Conservation (phyloP, 2,888 invertebrate species). For the Clanis bilineata region DNA sequence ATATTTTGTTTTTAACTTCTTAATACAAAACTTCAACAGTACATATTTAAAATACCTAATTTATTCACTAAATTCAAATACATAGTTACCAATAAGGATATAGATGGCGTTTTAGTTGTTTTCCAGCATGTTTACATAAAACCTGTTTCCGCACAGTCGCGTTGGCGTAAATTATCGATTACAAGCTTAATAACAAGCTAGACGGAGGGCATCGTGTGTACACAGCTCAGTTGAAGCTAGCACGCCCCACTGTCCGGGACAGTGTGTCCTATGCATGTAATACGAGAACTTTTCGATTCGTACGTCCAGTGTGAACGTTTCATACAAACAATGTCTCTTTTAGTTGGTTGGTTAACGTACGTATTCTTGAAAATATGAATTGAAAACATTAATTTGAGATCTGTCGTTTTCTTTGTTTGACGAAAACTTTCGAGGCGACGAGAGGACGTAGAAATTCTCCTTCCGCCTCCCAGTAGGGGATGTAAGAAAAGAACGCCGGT, state of each 20-base stretch:
- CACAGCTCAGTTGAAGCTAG: not conserved
- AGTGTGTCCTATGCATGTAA: too few species aligned
- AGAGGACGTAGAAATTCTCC: too few species aligned
- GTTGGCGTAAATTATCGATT: not conserved
- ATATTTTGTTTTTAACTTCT: too few species aligned
- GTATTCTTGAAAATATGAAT: not conserved
- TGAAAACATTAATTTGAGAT: too few species aligned
- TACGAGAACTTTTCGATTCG: too few species aligned
- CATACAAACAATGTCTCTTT: not conserved
- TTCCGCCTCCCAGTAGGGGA: too few species aligned
- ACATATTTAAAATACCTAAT: too few species aligned
- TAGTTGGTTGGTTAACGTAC: not conserved
- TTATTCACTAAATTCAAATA: too few species aligned
- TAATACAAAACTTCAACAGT: too few species aligned
- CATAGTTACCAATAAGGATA: not conserved
- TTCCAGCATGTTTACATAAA: not conserved
- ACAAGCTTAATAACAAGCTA: not conserved
- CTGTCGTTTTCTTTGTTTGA: not conserved
- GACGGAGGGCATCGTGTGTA: not conserved
- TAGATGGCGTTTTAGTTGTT: not conserved
- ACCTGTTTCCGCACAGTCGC: not conserved
- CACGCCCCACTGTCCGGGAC: too few species aligned
- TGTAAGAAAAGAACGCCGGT: too few species aligned
- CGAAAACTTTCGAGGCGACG: too few species aligned
- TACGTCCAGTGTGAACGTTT: not conserved